Evolutionary conservation across 53 echinoderm and acorn worm species (phyloP), one percentile per base, ranked within the genome.

Genomic region (Hippasteria phrygiana): DNA sequence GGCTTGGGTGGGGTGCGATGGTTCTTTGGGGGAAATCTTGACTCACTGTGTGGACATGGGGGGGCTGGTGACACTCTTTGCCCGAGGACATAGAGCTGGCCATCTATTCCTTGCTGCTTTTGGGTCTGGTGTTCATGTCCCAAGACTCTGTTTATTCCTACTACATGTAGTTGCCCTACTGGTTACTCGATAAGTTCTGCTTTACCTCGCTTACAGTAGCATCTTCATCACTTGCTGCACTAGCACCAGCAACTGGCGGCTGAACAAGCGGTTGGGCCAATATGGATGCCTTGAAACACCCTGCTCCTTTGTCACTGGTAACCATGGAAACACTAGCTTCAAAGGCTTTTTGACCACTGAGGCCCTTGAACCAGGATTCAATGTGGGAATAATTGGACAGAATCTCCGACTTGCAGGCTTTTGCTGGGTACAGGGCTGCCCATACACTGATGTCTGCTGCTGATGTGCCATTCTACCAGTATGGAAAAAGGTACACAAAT

Each of bases 401-500:
- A 8, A 93, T 55, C 16, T 71, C 84, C 12, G 87, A 36, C 51
- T 74, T 86, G 35, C 78, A 71, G 43, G 83, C 78, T 24, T 84
- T 33, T 12, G 93, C 90, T 78, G 97, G 97, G 90, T 93, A 95
- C 79, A 95, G 77, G 86, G 97, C 97, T 48, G 90, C 74, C 95
- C 93, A 97, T 1, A 95, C 51, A 12, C 91, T 78, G 46, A 97
- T 90, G 50, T 97, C 97, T 46, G 95, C 97, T 28, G 92, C 97
- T 14, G 90, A 84, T 20, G 93, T 12, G 0, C 28, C 31, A 32
- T 93, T 71, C 97, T 95, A 54, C 38, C 46, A 18, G 53, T 31
- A 36, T 8, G 37, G 16, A 50, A 54, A 46, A 2, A 43, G 43
- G 26, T 27, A n/a, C n/a, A n/a, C n/a, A n/a, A n/a, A n/a, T n/a